These are phyloP conservation scores for Amblyjoppa proteus DNA, from an alignment of 2,888 invertebrate genomes.

Conservation along the genomic window DNA sequence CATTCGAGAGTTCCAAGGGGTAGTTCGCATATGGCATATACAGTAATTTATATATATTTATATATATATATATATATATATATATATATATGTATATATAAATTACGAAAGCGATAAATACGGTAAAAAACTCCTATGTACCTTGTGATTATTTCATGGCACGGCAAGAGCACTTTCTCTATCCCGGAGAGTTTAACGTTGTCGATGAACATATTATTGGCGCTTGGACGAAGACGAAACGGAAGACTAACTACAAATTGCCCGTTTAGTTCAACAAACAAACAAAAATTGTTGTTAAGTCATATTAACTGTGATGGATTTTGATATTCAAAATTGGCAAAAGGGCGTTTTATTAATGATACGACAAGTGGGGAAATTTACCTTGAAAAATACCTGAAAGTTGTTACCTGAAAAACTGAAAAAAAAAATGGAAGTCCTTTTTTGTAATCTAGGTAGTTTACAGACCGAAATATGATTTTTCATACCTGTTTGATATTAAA, in stretches of 20 bases:
- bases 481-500: no score
- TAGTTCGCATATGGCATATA: constrained; percentile 19
- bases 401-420: neutral
- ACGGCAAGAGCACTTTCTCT: constrained; percentile 71
- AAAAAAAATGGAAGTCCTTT: neutral
- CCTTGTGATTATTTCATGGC: neutral
- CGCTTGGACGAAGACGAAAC: constrained; percentile 40
- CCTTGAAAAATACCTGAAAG: neutral
- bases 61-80: neutral
- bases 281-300: neutral
- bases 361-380: no score
- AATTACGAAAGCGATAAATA: no score
- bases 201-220: constrained; percentile 76
- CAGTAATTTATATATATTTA: neutral
- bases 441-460: neutral
- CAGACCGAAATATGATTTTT: no score
- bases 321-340: neutral
- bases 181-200: constrained; percentile 70
- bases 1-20: constrained; percentile 15
- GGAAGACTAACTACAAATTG: neutral
- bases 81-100: neutral
- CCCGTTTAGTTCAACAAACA: neutral
- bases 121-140: neutral
- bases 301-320: neutral
- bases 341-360: neutral